Base-by-base conservation (phyloP, 2,888 invertebrate species). In the Lasius fuliginosus region DNA sequence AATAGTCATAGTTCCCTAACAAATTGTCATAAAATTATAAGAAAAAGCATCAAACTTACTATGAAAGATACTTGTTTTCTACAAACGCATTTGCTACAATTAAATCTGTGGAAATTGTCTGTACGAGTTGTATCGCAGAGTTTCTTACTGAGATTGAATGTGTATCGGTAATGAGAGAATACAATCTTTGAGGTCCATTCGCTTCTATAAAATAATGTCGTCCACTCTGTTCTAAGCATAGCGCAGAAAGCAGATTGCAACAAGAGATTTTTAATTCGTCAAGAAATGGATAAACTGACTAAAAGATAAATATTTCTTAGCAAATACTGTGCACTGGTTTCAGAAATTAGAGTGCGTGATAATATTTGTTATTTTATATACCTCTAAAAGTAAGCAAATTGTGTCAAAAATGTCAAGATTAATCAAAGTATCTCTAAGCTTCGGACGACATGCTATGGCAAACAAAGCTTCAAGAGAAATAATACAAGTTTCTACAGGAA, bases 221-320 rank as follows among this genome's bases (percentile, higher is more conserved):
- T 23, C 89, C 89, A 12, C 42, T 67, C 67, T 90, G 86, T 42
- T 91, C 91, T 5, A 89, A 68, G 58, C 91, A 92, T 36, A 93
- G 76, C 15, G 69, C 85, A 0, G 91, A 87, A 11, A 94, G 82
- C 1, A 91, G 88, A 18, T 91, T 76, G 87, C 93, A 93, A 68
- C 88, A 89, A 3, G 88, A 82, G 12, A 94, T 92, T 85, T 92
- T 92, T 1, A 92, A 68, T 79, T 93, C 92, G 53, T 90, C 91
- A 15, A 74, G 75, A 6, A 81, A 71, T 3, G 53, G 73, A 85
- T 87, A 85, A 36, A 73, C 79, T 27, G 69, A 68, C 91, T 92
- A 56, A 60, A 64, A 46, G 49, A 42, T 68, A 6, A 58, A 77
- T 53, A 74, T 30, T 15, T 82, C 15, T 60, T 53, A 49, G 6